Percentiles rank a stretch among this genome's conserved stretches.
Evolutionary conservation across 2,888 invertebrate genomes (phyloP).

Genomic region (Hedychridium roseum): DNA sequence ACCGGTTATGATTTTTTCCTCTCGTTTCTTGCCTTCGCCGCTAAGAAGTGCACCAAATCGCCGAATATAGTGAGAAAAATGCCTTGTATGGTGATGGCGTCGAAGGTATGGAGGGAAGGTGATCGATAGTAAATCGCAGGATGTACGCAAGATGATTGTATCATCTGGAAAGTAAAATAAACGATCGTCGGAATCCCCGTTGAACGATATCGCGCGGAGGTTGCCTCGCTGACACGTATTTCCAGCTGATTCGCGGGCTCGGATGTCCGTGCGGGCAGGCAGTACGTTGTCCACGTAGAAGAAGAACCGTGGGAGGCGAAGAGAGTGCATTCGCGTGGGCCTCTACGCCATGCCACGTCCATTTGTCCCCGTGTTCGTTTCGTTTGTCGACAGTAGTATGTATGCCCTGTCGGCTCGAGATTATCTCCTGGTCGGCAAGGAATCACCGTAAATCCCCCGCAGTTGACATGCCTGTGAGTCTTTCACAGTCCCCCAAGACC

Average conservation of each 20-base stretch:
- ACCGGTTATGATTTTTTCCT: too few species aligned
- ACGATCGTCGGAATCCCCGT: too few species aligned
- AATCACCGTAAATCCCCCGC: slow-evolving; percentile 30
- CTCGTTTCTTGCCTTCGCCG: too few species aligned
- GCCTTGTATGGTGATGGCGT: too few species aligned
- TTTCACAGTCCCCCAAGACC: too few species aligned
- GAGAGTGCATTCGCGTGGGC: slow-evolving; percentile 45
- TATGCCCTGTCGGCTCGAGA: slow-evolving; percentile 29
- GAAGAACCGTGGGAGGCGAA: slow-evolving; percentile 48
- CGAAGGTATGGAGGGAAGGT: too few species aligned
- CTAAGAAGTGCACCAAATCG: too few species aligned
- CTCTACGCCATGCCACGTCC: slow-evolving; percentile 40
- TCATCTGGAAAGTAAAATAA: too few species aligned
- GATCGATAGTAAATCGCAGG: too few species aligned
- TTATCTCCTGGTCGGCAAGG: slow-evolving; percentile 30
- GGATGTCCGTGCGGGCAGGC: slow-evolving; percentile 19
- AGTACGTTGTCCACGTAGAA: slow-evolving; percentile 23
- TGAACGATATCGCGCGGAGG: not conserved
- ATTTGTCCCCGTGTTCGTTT: slow-evolving; percentile 45
- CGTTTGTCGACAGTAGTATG: slow-evolving; percentile 38
- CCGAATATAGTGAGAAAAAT: too few species aligned
- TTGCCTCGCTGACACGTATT: slow-evolving; percentile 12
- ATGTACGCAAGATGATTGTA: too few species aligned
- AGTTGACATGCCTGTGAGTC: too few species aligned
- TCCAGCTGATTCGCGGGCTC: slow-evolving; percentile 26